Percentiles rank a stretch among this genome's conserved stretches.
Evolutionary conservation across 1,140 invertebrate species (phyloP).

Genomic region (Alviniconcha marisindica): DNA sequence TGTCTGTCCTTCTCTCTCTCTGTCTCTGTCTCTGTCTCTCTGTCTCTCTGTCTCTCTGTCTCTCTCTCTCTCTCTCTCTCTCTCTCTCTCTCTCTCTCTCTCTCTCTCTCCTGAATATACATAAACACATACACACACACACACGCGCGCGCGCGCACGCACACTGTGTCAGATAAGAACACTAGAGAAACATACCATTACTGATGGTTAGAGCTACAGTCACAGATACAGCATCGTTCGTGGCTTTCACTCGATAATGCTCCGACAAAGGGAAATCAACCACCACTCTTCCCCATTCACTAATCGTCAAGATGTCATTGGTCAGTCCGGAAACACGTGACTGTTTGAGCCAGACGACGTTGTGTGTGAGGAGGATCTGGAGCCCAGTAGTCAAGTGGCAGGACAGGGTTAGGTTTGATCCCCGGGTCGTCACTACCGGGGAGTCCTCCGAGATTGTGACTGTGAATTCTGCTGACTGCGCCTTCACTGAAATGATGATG

Average conservation of each 20-base stretch:
- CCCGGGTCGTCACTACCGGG: neutral
- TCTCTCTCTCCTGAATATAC: neutral
- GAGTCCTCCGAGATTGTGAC: neutral
- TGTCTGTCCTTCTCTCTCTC: too few relatives aligned
- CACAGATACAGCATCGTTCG: neutral
- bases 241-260: neutral
- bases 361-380: neutral
- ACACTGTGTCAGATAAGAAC: neutral
- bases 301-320: neutral
- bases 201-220: neutral
- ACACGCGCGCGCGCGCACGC: neutral
- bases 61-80: slow-evolving; percentile 19
- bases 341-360: neutral
- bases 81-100: slow-evolving; percentile 1
- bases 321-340: neutral
- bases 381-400: neutral
- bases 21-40: too few relatives aligned
- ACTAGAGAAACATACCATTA: neutral
- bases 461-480: neutral
- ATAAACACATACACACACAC: neutral
- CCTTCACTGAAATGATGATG: too few relatives aligned
- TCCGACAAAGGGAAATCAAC: neutral
- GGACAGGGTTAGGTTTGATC: slow-evolving; percentile 10
- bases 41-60: neutral
- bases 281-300: neutral